Evolutionary conservation across 1,140 invertebrate species (phyloP).

Genomic region (Hyphantria cunea): DNA sequence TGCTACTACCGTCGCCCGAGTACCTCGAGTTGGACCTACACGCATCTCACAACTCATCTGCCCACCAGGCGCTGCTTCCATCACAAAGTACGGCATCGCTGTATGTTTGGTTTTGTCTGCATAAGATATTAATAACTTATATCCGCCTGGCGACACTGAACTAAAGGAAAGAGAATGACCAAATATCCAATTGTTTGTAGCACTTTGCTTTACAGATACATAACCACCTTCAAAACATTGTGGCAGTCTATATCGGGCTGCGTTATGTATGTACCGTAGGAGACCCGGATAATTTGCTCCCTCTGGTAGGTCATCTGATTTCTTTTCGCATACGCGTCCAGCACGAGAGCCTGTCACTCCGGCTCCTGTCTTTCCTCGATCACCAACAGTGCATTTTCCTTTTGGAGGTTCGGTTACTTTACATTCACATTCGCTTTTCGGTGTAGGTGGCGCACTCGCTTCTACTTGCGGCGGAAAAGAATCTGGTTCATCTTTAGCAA

Average conservation of each 20-base stretch:
- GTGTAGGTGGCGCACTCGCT: conserved; percentile 40
- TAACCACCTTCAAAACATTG: conserved; percentile 72
- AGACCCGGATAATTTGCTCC: conserved; percentile 63
- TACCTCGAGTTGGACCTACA: conserved; percentile 57
- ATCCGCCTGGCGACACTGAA: conserved; percentile 71
- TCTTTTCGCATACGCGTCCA: conserved; percentile 44
- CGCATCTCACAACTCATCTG: conserved; percentile 73
- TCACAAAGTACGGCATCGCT: conserved; percentile 66
- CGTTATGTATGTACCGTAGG: conserved; percentile 68
- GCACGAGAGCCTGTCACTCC: conserved; percentile 68
- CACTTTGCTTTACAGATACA: conserved; percentile 60
- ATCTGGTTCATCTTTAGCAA: conserved; percentile 51
- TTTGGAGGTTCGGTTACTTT: conserved; percentile 30
- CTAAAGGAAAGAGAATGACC: conserved; percentile 70
- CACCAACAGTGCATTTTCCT: conserved; percentile 45
- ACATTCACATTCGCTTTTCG: conserved; percentile 40
- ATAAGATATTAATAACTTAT: conserved; percentile 68
- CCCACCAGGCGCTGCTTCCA: conserved; percentile 73
- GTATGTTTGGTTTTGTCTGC: conserved; percentile 54
- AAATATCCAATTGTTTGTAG: conserved; percentile 63
- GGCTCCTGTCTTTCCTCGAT: conserved; percentile 69
- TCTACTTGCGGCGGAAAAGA: no score
- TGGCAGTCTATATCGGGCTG: conserved; percentile 63
- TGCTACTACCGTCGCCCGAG: conserved; percentile 62
- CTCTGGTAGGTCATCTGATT: conserved; percentile 43